Conservation (phyloP, 2,888 invertebrate species). For the Ashinkailepas kermadecensis region DNA sequence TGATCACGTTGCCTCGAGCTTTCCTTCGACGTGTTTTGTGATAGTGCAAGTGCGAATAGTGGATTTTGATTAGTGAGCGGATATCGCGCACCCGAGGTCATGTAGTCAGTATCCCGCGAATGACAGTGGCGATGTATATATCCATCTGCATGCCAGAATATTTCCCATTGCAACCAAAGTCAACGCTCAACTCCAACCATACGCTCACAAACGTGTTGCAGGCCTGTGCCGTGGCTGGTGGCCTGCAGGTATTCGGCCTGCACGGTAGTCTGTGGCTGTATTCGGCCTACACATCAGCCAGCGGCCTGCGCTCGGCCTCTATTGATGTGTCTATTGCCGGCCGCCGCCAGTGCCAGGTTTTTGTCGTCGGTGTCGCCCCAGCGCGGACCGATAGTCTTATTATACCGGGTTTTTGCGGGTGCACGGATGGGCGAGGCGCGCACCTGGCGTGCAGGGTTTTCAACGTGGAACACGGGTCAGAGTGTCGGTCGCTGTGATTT, state of each 20-base stretch:
- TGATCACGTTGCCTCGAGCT: constrained; percentile 11
- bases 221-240: not conserved
- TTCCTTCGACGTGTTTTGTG: not conserved
- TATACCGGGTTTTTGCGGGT: not conserved
- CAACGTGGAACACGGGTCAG: not conserved
- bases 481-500: not conserved
- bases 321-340: too few relatives aligned
- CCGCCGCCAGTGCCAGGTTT: too few relatives aligned
- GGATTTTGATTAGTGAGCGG: not conserved
- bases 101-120: not conserved
- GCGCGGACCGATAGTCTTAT: not conserved
- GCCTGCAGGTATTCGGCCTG: not conserved
- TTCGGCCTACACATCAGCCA: not conserved
- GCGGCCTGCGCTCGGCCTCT: not conserved
- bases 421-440: not conserved
- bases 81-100: not conserved
- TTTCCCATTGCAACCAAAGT: not conserved
- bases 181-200: not conserved
- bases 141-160: not conserved
- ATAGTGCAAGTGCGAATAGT: not conserved
- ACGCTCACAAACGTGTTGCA: not conserved
- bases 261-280: too few relatives aligned
- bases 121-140: not conserved
- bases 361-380: not conserved
- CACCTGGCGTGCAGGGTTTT: not conserved